phyloP scores from a whole-genome alignment of 2,888 invertebrate genomes.

The Lasioglossum figueresi region DNA sequence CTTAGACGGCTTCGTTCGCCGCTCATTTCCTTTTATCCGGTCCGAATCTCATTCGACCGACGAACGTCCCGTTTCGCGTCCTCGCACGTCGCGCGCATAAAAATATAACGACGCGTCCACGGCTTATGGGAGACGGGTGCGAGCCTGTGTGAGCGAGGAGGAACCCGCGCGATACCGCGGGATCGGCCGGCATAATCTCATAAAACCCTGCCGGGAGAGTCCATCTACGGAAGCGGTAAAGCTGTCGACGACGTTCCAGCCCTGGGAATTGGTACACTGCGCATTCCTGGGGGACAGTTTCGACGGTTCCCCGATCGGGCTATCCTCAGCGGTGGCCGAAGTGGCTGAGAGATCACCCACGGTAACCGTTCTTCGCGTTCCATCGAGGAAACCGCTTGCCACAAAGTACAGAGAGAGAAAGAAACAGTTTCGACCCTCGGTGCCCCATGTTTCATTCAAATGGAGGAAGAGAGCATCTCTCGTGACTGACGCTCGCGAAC shows the following conservation, averaged over 20 bases:
- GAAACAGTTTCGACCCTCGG: neutral
- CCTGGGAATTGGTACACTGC: conserved; percentile 40
- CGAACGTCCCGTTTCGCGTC: conserved; percentile 48
- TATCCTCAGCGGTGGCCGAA: conserved; percentile 11
- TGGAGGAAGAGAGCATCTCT: neutral
- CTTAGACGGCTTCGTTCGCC: conserved; percentile 21
- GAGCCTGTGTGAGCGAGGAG: conserved; percentile 7
- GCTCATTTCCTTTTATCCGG: conserved; percentile 43
- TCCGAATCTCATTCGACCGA: conserved; percentile 50
- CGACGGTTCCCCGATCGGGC: conserved; percentile 26
- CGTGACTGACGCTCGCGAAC: neutral
- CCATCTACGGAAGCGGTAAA: conserved; percentile 53
- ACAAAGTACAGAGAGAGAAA: neutral
- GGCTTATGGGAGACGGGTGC: conserved; percentile 46
- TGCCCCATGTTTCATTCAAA: neutral
- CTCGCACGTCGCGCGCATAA: conserved; percentile 66
- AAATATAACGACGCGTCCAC: conserved; percentile 72
- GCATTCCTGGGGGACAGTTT: conserved; percentile 37
- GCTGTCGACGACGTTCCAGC: conserved; percentile 48
- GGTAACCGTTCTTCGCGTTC: neutral
- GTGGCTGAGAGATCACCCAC: neutral
- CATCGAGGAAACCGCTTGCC: neutral
- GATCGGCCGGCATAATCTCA: conserved; percentile 66
- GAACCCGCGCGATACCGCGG: conserved; percentile 53
- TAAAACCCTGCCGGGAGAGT: conserved; percentile 64